Conservation (phyloP, 1,140 invertebrate species). For the Diabrotica undecimpunctata region DNA sequence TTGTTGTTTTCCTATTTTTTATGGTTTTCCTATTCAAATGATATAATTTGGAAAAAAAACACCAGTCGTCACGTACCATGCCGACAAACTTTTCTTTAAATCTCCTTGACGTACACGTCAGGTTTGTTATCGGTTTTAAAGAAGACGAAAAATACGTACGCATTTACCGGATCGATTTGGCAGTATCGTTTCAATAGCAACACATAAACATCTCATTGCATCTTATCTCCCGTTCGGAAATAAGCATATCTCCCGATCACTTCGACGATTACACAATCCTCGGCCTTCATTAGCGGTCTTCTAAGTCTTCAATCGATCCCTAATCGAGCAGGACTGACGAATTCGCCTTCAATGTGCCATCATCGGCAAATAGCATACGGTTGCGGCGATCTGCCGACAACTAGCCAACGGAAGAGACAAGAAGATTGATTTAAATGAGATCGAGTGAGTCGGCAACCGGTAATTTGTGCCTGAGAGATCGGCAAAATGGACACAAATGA, state of each 20-base stretch:
- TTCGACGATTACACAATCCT: too few relatives aligned
- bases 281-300: background rate
- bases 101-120: too few relatives aligned
- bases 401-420: background rate
- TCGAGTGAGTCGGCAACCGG: background rate
- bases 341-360: background rate
- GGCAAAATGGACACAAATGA: background rate
- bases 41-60: too few relatives aligned
- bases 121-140: too few relatives aligned
- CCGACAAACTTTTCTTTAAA: too few relatives aligned
- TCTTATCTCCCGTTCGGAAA: background rate
- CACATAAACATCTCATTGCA: too few relatives aligned
- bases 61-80: too few relatives aligned
- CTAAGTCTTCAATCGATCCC: background rate
- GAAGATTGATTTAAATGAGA: constrained; percentile 6
- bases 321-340: background rate
- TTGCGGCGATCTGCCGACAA: background rate
- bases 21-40: too few relatives aligned
- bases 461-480: constrained; percentile 1
- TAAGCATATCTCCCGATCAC: background rate
- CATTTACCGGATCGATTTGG: too few relatives aligned
- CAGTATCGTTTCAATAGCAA: too few relatives aligned
- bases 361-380: background rate
- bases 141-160: too few relatives aligned
- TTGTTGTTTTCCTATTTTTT: too few relatives aligned